Evolutionary conservation across 2,797 vertebrate genomes (phyloP), one percentile per base, ranked within the genome.

Genomic region (Enteromius radiatus): DNA sequence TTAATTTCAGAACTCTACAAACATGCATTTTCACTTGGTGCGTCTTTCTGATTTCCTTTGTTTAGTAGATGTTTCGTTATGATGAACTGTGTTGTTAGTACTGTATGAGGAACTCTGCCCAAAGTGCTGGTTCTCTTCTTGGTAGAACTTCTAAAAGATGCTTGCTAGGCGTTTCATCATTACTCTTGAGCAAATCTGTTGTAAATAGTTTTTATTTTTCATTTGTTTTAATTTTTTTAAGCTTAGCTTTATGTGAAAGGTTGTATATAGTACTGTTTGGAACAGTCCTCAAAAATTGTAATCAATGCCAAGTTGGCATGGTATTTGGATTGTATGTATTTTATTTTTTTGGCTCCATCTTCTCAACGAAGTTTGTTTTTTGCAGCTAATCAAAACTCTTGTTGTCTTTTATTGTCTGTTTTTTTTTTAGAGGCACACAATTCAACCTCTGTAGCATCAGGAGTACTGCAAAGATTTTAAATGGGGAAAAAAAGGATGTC

Each of bases 201-300:
- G 63, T 81, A 83, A 9, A 81, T 47, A 7, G 21, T 79, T 78
- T 31, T 54, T 7, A 12, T 21, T 80, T 73, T 74, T 41, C 28
- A 61, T 1, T 43, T 65, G 61, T 41, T n/a, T 9, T 41, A 1
- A 6, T 41, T 41, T 9, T 41, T 41, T 1, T 31, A 63, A 49
- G 19, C 23, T 3, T 74, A 52, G 67, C 54, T 69, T 26, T 65
- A 79, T 52, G 70, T 73, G 70, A 73, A 73, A 5, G 33, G 56
- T 28, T 69, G 47, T 52, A 45, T 59, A 11, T 78, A 71, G 36
- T 36, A 28, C 47, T 15, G 65, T 75, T 11, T 78, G 33, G 68
- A 68, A 4, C 43, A 21, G 81, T 78, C 77, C 78, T 78, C 52
- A 74, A 87, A 84, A 83, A 85, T 81, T 85, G 61, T 81, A 81